These are phyloP conservation scores for Carposina sasakii DNA, from an alignment of 1,140 invertebrate species.

Conservation along the genomic window DNA sequence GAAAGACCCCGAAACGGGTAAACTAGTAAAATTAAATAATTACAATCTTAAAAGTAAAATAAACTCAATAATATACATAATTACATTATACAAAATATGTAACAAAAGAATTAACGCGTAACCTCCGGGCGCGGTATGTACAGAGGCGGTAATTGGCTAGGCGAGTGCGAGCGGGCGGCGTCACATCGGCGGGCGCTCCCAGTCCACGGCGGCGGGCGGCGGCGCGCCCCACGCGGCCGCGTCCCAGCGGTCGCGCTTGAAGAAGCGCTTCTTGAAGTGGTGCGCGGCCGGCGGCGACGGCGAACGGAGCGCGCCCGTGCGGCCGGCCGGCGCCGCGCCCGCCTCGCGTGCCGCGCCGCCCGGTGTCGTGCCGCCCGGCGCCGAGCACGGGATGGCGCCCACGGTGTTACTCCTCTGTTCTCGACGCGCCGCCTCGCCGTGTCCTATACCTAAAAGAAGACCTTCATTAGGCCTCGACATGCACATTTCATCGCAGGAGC, in stretches of 20 bases:
- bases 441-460: too few relatives aligned
- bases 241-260: slow-evolving; percentile 78
- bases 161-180: slow-evolving; percentile 14
- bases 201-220: slow-evolving; percentile 54
- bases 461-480: too few relatives aligned
- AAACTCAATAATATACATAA: slow-evolving; percentile 71
- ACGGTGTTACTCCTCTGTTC: slow-evolving; percentile 49
- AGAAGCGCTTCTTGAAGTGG: slow-evolving; percentile 88
- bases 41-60: slow-evolving; percentile 66
- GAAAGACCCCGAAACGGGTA: slow-evolving; percentile 39
- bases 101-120: slow-evolving; percentile 48
- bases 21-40: slow-evolving; percentile 65
- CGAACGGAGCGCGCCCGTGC: slow-evolving; percentile 22
- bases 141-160: neutral
- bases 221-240: slow-evolving; percentile 67
- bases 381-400: slow-evolving; percentile 47
- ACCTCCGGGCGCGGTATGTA: slow-evolving; percentile 24
- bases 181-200: slow-evolving; percentile 77
- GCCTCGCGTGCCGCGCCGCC: slow-evolving; percentile 76
- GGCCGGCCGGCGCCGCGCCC: slow-evolving; percentile 69
- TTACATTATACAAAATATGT: slow-evolving; percentile 60
- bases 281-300: slow-evolving; percentile 64
- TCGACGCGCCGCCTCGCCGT: slow-evolving; percentile 70
- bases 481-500: too few relatives aligned
- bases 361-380: slow-evolving; percentile 7